These are phyloP conservation scores for Heterohyrax brucei DNA, from an alignment of 2,797 vertebrate genomes.

Conservation along the genomic window DNA sequence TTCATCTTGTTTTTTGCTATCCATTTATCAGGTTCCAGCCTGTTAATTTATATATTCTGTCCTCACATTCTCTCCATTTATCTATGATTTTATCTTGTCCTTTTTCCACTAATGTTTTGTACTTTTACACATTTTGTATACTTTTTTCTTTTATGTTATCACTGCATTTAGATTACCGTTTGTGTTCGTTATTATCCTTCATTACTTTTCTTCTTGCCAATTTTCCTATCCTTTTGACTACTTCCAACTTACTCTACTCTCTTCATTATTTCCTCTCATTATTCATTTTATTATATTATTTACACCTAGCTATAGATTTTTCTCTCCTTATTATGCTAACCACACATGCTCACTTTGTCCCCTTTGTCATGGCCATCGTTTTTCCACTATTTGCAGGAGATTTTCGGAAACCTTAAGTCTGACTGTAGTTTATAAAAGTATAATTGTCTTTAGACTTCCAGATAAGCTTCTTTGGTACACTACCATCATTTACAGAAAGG, in stretches of 20 bases:
- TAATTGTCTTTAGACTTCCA: neutral
- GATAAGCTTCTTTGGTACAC: neutral
- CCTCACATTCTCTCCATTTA: neutral
- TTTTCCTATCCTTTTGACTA: neutral
- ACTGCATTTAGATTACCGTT: neutral
- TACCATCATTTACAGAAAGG: neutral
- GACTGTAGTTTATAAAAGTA: neutral
- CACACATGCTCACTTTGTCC: neutral
- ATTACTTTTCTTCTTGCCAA: neutral
- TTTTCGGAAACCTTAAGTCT: neutral
- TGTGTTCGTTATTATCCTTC: neutral
- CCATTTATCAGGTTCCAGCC: conserved; percentile 48
- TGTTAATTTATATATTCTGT: conserved; percentile 44
- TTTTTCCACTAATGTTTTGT: neutral
- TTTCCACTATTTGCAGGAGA: neutral
- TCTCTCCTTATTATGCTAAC: neutral
- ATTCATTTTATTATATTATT: neutral
- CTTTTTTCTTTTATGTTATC: neutral
- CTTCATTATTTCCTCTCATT: neutral
- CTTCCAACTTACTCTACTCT: neutral
- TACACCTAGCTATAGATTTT: neutral
- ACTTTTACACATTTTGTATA: neutral
- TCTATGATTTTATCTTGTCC: neutral
- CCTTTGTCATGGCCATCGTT: neutral
- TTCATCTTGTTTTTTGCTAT: neutral